A percentile compares a stretch with the other conserved stretches of the same genome.
Conservation (phyloP, 1,140 invertebrate species). For the Drosophila pectinifera region DNA sequence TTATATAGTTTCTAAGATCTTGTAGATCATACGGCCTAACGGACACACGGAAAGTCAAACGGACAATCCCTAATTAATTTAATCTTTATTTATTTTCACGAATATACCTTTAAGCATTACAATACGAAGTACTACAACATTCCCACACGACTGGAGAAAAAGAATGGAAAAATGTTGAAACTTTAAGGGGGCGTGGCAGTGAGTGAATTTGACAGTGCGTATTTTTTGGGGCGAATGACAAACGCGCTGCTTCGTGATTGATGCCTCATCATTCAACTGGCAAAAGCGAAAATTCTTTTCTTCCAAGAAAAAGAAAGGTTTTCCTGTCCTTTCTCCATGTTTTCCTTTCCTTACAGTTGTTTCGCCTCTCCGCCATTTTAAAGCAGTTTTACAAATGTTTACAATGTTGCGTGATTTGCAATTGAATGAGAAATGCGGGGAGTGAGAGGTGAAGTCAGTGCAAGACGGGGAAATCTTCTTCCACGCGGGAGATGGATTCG, state of each 20-base stretch:
- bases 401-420: conserved; percentile 83
- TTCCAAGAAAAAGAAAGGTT: conserved; percentile 23
- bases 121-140: conserved; percentile 18
- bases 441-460: conserved; percentile 16
- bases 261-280: conserved; percentile 79
- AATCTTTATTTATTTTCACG: neutral
- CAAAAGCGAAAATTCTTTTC: conserved; percentile 53
- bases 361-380: conserved; percentile 39
- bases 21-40: no score
- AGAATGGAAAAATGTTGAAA: conserved; percentile 63
- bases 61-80: neutral
- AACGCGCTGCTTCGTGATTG: conserved; percentile 74
- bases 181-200: conserved; percentile 64
- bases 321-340: neutral
- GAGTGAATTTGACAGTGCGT: conserved; percentile 77
- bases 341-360: conserved; percentile 1
- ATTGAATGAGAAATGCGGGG: conserved; percentile 64
- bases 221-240: conserved; percentile 61
- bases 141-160: conserved; percentile 38
- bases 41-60: no score
- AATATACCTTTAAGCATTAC: neutral
- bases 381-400: conserved; percentile 83
- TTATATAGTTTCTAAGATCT: no score
- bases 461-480: conserved; percentile 11
- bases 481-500: conserved; percentile 32